Conservation (phyloP, 2,888 invertebrate species). For the Hecatera dysodea region DNA sequence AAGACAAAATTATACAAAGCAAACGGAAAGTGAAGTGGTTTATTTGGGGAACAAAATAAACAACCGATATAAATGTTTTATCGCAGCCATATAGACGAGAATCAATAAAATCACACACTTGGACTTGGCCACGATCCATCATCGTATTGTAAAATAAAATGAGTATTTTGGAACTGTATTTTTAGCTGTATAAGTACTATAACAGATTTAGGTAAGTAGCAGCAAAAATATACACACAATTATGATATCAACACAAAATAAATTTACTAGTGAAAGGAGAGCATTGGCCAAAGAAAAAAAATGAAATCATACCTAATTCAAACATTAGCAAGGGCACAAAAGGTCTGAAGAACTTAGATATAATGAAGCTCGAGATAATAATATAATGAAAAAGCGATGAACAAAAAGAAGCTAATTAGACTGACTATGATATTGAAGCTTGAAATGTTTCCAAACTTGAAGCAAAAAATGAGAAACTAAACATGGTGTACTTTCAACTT, state of each 20-base stretch:
- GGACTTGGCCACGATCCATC: conserved; percentile 64
- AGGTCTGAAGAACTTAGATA: background rate
- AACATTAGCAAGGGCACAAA: background rate
- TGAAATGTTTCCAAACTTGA: background rate
- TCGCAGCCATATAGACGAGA: conserved; percentile 57
- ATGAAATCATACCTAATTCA: background rate
- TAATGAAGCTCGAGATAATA: background rate
- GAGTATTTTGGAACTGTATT: conserved; percentile 35
- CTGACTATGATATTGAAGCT: background rate
- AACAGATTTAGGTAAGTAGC: conserved; percentile 10
- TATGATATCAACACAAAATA: background rate
- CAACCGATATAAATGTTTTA: conserved; percentile 68
- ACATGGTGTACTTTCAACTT: background rate
- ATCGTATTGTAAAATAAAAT: conserved; percentile 48
- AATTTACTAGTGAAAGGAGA: background rate
- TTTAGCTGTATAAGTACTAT: conserved; percentile 21
- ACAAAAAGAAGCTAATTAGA: background rate
- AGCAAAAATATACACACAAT: background rate
- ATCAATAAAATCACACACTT: conserved; percentile 66
- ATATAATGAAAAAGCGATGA: background rate
- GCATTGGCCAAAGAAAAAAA: background rate
- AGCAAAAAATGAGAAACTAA: conserved; percentile 5
- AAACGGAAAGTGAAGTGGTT: conserved; percentile 54
- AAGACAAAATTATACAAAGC: conserved; percentile 55
- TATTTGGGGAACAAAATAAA: conserved; percentile 66